These are phyloP conservation scores for Mastigias papua DNA, from an alignment of 30 jellyfish, hydroid and myxozoan species.

Conservation along the genomic window DNA sequence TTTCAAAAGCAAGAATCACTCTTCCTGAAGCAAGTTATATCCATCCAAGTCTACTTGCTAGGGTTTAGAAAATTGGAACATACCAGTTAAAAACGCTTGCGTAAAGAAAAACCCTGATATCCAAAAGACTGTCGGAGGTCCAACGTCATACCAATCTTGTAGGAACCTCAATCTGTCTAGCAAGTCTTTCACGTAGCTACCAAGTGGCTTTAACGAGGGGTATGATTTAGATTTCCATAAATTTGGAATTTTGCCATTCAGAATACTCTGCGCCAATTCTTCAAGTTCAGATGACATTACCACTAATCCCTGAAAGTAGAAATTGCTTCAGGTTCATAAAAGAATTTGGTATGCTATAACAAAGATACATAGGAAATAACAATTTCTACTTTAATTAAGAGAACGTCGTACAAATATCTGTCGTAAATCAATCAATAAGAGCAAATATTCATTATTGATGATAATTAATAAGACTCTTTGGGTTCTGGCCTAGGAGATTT, in stretches of 20 bases:
- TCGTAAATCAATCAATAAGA: no score
- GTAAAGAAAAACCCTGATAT: slow-evolving; percentile 93
- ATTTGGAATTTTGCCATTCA: slow-evolving; percentile 85
- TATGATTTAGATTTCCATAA: slow-evolving; percentile 88
- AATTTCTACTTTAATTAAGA: no score
- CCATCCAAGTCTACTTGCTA: neutral
- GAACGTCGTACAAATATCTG: no score
- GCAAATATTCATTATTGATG: no score
- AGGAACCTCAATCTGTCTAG: slow-evolving; percentile 78
- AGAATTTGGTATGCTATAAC: no score
- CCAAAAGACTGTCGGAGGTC: slow-evolving; percentile 90
- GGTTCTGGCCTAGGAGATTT: no score
- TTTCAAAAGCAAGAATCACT: neutral
- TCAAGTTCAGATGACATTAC: slow-evolving; percentile 92
- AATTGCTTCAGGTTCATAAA: no score
- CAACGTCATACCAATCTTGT: slow-evolving; percentile 87
- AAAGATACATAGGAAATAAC: no score
- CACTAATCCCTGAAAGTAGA: slow-evolving; percentile 80
- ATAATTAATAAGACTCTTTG: no score
- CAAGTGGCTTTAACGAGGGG: slow-evolving; percentile 93
- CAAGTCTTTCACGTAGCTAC: slow-evolving; percentile 89
- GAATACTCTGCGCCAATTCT: slow-evolving; percentile 85
- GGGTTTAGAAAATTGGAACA: neutral
- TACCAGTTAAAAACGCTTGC: slow-evolving; percentile 94
- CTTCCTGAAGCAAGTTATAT: neutral